Percentiles rank a stretch among this genome's conserved stretches.
Conservation (phyloP, 2,888 invertebrate species). For the Papilio demoleus region DNA sequence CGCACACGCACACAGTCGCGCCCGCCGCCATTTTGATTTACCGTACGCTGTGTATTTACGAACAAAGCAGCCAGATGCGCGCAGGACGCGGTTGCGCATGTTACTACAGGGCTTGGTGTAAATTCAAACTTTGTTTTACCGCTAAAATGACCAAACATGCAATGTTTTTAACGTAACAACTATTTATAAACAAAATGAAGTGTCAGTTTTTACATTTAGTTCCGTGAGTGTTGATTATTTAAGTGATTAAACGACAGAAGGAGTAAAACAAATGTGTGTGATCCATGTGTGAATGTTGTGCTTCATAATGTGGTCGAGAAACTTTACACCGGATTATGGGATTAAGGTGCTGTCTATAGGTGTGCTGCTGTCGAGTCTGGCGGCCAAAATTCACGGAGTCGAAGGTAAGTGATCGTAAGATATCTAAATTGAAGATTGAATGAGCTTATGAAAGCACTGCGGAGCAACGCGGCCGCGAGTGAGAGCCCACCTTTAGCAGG, state of each 20-base stretch:
- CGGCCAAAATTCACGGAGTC: constrained; percentile 78
- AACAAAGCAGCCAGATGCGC: constrained; percentile 83
- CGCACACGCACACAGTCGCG: constrained; percentile 73
- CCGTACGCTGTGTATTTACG: constrained; percentile 81
- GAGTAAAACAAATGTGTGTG: constrained; percentile 83
- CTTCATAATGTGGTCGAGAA: constrained; percentile 87
- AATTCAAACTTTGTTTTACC: constrained; percentile 77
- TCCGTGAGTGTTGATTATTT: constrained; percentile 80
- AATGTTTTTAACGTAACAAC: constrained; percentile 73
- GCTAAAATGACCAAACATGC: constrained; percentile 78
- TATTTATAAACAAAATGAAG: constrained; percentile 82
- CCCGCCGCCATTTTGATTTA: constrained; percentile 82
- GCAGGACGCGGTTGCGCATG: constrained; percentile 83
- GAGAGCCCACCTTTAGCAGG: constrained; percentile 55
- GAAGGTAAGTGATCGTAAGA: constrained; percentile 81
- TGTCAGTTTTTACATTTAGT: constrained; percentile 80
- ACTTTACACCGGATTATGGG: constrained; percentile 87
- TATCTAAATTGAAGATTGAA: constrained; percentile 56
- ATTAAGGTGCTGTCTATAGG: constrained; percentile 82
- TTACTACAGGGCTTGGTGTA: constrained; percentile 73
- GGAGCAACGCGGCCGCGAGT: constrained; percentile 61
- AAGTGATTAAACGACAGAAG: constrained; percentile 75
- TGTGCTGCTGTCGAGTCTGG: constrained; percentile 74
- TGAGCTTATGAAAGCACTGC: constrained; percentile 78
- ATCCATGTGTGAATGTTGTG: constrained; percentile 84